Evolutionary conservation across 2,797 vertebrate species (phyloP), one percentile per base, ranked within the genome.

Genomic region (Gambelia wislizenii): DNA sequence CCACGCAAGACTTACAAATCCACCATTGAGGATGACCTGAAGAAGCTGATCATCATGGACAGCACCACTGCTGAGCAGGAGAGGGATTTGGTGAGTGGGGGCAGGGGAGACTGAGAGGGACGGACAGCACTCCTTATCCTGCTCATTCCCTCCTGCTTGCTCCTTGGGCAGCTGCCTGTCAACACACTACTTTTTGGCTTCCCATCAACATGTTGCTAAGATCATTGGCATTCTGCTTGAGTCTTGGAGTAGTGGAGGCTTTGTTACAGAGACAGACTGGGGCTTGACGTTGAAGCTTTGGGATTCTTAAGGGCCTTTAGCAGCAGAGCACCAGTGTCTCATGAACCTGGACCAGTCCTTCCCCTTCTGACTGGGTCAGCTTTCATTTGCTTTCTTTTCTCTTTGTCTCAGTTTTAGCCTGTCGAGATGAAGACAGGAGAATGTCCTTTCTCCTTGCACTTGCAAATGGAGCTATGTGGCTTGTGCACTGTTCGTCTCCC

Each of bases 41-140:
- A 99, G 95, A 98, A 98, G 52, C 98, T 99, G 84, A 99, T 99
- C 90, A 98, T 99, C 95, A 98, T 99, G 98, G 98, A 99, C 97
- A 97, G 96, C 93, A 95, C 97, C 0, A 93, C 95, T 0, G 95
- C 94, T 0, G 96, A 97, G 83, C 96, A 96, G 1, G 98, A 97
- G 27, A 95, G 97, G 86, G 98, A 98, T 0, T 87, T 91, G 64
- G 96, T 96, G 87, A 82, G 90, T 18, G 16, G 64, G 30, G 2
- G 12, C 39, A 0, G 14, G 2, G 39, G 16, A 8, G 5, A 10
- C 25, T 14, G 27, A 14, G 25, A 16, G 36, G 49, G 1, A 1
- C 14, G 33, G 18, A 20, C 1, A n/a, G 25, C 27, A 22, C 1
- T 27, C 14, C 5, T 44, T 6, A 1, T 39, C 70, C 27, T 33